Conservation (phyloP, 2,888 invertebrate genomes). For the Neoaliturus tenellus region DNA sequence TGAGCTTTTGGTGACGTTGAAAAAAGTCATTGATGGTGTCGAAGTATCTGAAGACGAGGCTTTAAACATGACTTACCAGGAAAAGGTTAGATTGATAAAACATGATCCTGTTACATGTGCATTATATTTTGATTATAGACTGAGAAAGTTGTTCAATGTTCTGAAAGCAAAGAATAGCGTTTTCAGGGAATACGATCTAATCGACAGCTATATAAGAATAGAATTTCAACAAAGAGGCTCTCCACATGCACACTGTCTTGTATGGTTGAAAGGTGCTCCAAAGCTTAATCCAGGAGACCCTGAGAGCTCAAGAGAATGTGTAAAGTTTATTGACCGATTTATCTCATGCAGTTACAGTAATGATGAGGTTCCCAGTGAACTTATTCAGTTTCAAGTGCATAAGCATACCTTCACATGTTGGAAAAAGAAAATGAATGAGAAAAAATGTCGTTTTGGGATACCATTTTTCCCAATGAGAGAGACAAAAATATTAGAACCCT, state of each 20-base stretch:
- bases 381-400: conserved; percentile 61
- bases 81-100: conserved; percentile 64
- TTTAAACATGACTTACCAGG: conserved; percentile 50
- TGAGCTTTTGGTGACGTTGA: conserved; percentile 54
- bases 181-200: background rate
- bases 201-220: conserved; percentile 62
- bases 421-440: conserved; percentile 57
- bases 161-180: conserved; percentile 59
- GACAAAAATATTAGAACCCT: conserved; percentile 54
- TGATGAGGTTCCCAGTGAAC: conserved; percentile 55
- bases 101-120: conserved; percentile 66
- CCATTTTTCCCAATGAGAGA: conserved; percentile 63
- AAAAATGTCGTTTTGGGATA: conserved; percentile 64
- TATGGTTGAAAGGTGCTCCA: conserved; percentile 68
- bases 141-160: conserved; percentile 59
- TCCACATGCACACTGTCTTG: conserved; percentile 66
- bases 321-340: conserved; percentile 60
- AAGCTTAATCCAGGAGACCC: conserved; percentile 60
- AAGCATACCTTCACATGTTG: conserved; percentile 63
- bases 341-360: conserved; percentile 62
- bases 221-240: conserved; percentile 68
- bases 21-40: conserved; percentile 43
- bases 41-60: conserved; percentile 59
- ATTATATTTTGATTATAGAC: conserved; percentile 55
- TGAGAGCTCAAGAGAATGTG: conserved; percentile 42